These are phyloP conservation scores for Heliconius ethilla DNA, from an alignment of 2,888 invertebrate genomes.

Conservation along the genomic window DNA sequence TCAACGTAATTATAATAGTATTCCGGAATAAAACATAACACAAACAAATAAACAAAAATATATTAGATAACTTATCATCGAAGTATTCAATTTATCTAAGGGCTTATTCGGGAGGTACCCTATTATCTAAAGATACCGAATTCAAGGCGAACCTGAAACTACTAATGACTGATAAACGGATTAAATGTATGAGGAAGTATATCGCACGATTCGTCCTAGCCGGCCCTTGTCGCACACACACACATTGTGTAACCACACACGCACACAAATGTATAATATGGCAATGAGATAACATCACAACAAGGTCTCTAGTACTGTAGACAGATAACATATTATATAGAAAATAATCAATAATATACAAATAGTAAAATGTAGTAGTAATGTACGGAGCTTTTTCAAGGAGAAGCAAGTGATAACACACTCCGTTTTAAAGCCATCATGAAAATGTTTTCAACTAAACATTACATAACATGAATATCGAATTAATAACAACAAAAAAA, in stretches of 20 bases:
- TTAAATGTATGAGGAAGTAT: constrained; percentile 73
- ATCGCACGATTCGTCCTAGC: constrained; percentile 72
- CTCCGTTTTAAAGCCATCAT: neutral
- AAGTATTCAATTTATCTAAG: constrained; percentile 35
- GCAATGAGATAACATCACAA: constrained; percentile 78
- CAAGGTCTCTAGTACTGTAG: constrained; percentile 72
- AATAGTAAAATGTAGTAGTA: neutral
- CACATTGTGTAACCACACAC: constrained; percentile 42
- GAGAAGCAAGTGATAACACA: neutral
- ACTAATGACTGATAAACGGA: constrained; percentile 67
- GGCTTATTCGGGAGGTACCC: constrained; percentile 42
- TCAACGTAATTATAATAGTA: constrained; percentile 18
- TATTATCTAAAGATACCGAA: constrained; percentile 51
- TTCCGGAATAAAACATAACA: constrained; percentile 27
- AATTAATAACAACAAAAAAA: neutral
- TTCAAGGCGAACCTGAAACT: constrained; percentile 69
- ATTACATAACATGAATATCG: neutral
- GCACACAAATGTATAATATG: constrained; percentile 54
- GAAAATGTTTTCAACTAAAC: no score
- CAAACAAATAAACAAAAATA: constrained; percentile 20
- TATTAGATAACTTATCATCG: constrained; percentile 19
- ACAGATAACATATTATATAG: constrained; percentile 51
- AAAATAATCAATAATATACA: neutral
- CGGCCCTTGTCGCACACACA: constrained; percentile 60
- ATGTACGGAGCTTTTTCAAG: neutral